A percentile compares a stretch with the other conserved stretches of the same genome.
Conservation (phyloP, 2,888 invertebrate species). For the Drosophila demipolita region DNA sequence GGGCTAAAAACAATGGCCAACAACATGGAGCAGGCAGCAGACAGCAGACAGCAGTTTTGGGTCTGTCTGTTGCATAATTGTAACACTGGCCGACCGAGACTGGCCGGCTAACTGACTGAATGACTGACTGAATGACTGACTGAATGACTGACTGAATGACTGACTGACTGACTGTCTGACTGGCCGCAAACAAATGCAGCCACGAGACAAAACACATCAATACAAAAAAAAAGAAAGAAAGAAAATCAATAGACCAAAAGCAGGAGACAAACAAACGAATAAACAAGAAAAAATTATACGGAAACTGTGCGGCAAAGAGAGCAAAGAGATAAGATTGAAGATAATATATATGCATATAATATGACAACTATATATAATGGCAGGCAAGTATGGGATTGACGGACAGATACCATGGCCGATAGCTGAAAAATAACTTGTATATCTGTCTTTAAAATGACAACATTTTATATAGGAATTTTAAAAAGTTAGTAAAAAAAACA, state of each 20-base stretch:
- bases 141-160: constrained; percentile 40
- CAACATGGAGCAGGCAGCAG: not conserved
- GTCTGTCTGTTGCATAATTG: constrained; percentile 76
- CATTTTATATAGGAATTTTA: not conserved
- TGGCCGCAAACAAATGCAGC: constrained; percentile 67
- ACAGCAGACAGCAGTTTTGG: constrained; percentile 7
- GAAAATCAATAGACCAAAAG: constrained; percentile 74
- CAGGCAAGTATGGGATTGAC: not conserved
- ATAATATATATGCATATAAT: no score
- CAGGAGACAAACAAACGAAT: constrained; percentile 34
- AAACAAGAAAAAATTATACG: constrained; percentile 42
- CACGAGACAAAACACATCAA: constrained; percentile 52
- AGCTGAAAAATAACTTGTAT: not conserved
- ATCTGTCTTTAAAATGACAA: not conserved
- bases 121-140: constrained; percentile 3
- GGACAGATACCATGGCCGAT: not conserved
- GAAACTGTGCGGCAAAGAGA: constrained; percentile 52
- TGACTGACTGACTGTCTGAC: constrained; percentile 34
- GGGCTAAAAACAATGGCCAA: constrained; percentile 52
- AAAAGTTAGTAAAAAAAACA: not conserved
- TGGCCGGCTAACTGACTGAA: constrained; percentile 19
- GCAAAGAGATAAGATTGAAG: constrained; percentile 10
- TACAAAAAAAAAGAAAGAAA: constrained; percentile 33
- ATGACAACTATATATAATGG: constrained; percentile 25
- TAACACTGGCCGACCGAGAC: constrained; percentile 78